These are phyloP conservation scores for Anguilla megastoma DNA, from an alignment of 2,797 vertebrate species.

Conservation along the genomic window DNA sequence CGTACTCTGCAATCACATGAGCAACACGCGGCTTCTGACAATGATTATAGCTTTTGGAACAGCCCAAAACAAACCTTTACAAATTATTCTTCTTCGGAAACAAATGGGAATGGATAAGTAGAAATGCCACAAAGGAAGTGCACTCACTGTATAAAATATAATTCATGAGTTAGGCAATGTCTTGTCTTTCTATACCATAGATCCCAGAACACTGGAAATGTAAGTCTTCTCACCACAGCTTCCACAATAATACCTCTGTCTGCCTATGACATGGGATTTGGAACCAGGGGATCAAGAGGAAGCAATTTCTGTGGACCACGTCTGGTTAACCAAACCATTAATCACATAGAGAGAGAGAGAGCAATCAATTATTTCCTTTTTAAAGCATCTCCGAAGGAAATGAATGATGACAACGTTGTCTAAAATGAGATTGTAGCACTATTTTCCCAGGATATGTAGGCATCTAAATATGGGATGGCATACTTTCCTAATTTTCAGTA, in stretches of 20 bases:
- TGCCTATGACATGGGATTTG: background rate
- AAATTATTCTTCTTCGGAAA: background rate
- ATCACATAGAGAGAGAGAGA: background rate
- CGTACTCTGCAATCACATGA: background rate
- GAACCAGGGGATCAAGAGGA: background rate
- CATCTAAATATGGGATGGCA: background rate
- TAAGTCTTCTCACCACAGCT: background rate
- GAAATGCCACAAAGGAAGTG: background rate
- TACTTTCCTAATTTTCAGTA: background rate
- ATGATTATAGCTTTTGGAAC: background rate
- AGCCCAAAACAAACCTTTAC: background rate
- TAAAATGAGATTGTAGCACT: background rate
- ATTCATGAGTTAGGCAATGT: background rate
- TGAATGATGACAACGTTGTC: background rate
- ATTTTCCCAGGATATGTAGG: background rate
- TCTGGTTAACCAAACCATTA: background rate
- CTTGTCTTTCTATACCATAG: background rate
- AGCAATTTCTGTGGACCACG: constrained; percentile 1
- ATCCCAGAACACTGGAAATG: background rate
- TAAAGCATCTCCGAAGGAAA: constrained; percentile 12
- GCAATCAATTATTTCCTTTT: background rate
- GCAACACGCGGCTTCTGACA: background rate
- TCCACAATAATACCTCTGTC: constrained; percentile 5
- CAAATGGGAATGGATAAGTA: background rate
- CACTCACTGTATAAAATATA: background rate